A percentile compares a stretch with the other conserved stretches of the same genome.
phyloP scores from a whole-genome alignment of 1,140 invertebrate species.

The Glossosoma conforme region DNA sequence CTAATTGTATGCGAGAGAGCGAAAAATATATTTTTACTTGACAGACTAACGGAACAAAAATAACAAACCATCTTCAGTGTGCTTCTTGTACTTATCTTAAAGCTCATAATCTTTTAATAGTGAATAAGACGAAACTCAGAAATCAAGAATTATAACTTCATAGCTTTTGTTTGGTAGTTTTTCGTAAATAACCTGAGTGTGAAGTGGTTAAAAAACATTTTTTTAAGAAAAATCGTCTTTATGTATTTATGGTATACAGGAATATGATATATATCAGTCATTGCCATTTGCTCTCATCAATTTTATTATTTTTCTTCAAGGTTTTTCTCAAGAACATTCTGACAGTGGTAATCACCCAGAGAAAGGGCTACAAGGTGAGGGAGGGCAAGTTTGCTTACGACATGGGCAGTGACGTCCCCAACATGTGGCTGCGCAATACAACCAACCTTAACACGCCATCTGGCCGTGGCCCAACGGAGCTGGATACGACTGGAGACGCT shows the following conservation, averaged over 20 bases:
- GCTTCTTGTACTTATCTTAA: no score
- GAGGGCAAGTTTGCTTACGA: constrained; percentile 67
- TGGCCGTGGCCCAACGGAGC: constrained; percentile 44
- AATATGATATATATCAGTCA: neutral
- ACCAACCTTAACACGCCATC: constrained; percentile 44
- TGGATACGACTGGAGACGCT: constrained; percentile 48
- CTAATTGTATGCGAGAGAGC: no score
- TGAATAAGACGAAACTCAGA: no score
- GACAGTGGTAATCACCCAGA: constrained; percentile 61
- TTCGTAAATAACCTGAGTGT: no score
- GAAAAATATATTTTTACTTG: no score
- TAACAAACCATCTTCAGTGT: no score
- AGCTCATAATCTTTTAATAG: no score
- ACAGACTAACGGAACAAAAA: no score
- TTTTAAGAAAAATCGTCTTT: neutral
- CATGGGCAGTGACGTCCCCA: constrained; percentile 63
- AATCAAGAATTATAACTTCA: no score
- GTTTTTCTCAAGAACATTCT: constrained; percentile 75
- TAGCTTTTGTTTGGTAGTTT: no score
- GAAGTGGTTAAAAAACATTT: no score
- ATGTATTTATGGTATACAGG: neutral
- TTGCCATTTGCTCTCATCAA: no score
- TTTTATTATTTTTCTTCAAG: constrained; percentile 35
- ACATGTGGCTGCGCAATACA: constrained; percentile 64
- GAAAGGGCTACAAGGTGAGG: constrained; percentile 66